Percentiles rank a stretch among this genome's conserved stretches.
Evolutionary conservation across 2,888 invertebrate genomes (phyloP).

Genomic region (Callimorpha dominula): DNA sequence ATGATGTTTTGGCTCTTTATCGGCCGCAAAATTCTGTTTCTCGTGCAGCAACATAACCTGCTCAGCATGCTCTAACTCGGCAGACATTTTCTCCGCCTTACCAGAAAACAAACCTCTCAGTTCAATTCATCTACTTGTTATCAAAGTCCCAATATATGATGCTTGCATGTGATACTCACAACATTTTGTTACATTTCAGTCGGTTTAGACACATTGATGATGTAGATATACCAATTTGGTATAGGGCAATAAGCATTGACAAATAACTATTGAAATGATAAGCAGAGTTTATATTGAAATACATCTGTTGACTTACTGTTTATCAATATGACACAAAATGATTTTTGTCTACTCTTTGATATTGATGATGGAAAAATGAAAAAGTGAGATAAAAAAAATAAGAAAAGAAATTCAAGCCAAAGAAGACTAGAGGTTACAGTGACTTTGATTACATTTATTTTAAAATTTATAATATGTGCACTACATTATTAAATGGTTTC

Average conservation of each 20-base stretch:
- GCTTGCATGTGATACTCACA: constrained; percentile 69
- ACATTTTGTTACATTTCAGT: constrained; percentile 63
- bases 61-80: constrained; percentile 84
- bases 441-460: background rate
- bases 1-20: constrained; percentile 64
- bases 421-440: background rate
- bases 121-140: constrained; percentile 61
- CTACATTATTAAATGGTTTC: too few species aligned
- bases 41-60: constrained; percentile 85
- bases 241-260: constrained; percentile 48
- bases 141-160: constrained; percentile 68
- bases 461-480: background rate
- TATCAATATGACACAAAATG: background rate
- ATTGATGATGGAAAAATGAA: background rate
- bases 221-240: constrained; percentile 37
- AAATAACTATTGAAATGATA: constrained; percentile 38
- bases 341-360: background rate
- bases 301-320: constrained; percentile 9
- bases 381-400: background rate
- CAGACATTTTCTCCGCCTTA: constrained; percentile 84
- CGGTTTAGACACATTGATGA: constrained; percentile 64
- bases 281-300: constrained; percentile 21
- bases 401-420: background rate
- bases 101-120: constrained; percentile 84
- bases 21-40: constrained; percentile 77